phyloP scores from a whole-genome alignment of 2,797 vertebrate genomes.

The Enteromius anoplus region DNA sequence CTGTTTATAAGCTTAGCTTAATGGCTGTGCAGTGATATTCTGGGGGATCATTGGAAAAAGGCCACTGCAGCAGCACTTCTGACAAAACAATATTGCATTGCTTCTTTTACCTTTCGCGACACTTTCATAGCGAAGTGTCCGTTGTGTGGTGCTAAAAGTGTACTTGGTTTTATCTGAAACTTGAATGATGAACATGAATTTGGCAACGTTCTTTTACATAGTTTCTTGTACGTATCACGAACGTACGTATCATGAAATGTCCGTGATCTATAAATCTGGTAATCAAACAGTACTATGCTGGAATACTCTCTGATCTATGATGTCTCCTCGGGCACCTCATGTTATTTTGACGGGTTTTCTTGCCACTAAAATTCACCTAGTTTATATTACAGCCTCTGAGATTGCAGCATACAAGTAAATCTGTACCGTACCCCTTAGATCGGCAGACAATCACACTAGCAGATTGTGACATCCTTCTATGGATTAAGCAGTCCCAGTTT shows the following conservation, averaged over 20 bases:
- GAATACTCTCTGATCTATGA: background rate
- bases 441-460: background rate
- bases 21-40: background rate
- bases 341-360: background rate
- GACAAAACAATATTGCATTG: background rate
- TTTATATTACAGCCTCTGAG: background rate
- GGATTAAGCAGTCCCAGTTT: slow-evolving; percentile 29
- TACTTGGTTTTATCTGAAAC: background rate
- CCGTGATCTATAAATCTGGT: background rate
- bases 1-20: background rate
- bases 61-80: background rate
- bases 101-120: background rate
- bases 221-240: background rate
- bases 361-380: background rate
- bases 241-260: background rate
- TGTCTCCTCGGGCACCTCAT: background rate
- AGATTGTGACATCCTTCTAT: background rate
- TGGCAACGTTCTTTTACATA: background rate
- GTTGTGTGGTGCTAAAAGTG: background rate
- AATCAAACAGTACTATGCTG: background rate
- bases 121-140: background rate
- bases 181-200: background rate
- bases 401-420: background rate
- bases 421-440: background rate
- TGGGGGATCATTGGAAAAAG: background rate